Evolutionary conservation across 1,140 invertebrate species (phyloP).

Genomic region (Aphis craccivora): DNA sequence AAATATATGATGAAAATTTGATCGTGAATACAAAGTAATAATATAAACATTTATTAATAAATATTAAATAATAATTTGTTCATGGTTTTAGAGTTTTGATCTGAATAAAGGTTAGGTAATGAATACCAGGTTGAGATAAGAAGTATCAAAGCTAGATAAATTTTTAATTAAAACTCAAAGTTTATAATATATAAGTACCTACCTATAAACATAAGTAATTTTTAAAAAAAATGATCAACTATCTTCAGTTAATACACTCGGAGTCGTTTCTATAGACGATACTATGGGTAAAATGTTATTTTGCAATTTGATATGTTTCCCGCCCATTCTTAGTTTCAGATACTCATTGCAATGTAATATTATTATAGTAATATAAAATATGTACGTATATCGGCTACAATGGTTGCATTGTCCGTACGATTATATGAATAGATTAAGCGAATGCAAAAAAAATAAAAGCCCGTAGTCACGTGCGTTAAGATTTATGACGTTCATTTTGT

Average conservation of each 20-base stretch:
- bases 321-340: not conserved
- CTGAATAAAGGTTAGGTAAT: not conserved
- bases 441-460: not conserved
- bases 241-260: not conserved
- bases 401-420: not conserved
- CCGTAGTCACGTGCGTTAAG: not conserved
- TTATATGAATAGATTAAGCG: not conserved
- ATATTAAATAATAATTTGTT: not conserved
- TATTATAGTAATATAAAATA: not conserved
- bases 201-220: not conserved
- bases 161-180: not conserved
- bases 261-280: not conserved
- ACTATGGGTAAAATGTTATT: not conserved
- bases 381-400: not conserved
- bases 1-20: too few species aligned
- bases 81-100: not conserved
- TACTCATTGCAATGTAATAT: not conserved
- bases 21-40: too few species aligned
- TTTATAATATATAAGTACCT: too few species aligned
- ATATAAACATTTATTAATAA: not conserved
- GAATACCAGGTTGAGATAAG: not conserved
- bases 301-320: not conserved
- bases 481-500: slow-evolving; percentile 4
- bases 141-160: not conserved
- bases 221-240: not conserved